Base-by-base conservation (phyloP, 30 jellyfish, hydroid and myxozoan species). In the Pseudorhiza aurosa region DNA sequence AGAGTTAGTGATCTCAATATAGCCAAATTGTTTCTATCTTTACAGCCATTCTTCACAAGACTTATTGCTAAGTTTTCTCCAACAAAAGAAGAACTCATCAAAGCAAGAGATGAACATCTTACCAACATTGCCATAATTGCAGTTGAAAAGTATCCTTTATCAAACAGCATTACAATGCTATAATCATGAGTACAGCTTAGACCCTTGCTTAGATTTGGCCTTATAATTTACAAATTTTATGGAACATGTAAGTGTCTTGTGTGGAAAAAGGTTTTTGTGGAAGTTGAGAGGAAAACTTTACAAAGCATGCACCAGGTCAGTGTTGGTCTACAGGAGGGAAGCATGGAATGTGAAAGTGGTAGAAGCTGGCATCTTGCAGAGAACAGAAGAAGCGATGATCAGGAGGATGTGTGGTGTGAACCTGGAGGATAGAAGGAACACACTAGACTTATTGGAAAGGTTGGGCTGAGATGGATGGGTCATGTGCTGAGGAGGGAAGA, bases 101-200 rank as follows among this genome's bases (percentile, higher is more conserved):
- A 79, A 37, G 26, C 9, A 22, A 37, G 75, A 25, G 82, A 79
- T 39, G 72, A 65, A 18, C 63, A 79, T 24, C 78, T 65, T 14
- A 22, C 40, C 37, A 18, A 35, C 0, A 55, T 55, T 47, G 37
- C 70, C 11, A 35, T 30, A 17, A 31, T 35, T n/a, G 69, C 91
- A 43, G 82, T 58, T 29, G 83, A 51, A 18, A 58, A 79, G 91
- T 79, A 79, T 79, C 91, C 91, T 79, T 79, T 58, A 8, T 19
- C 50, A 22, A 28, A 1, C 27, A 4, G 5, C 60, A 46, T 14
- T 14, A 3, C 2, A 14, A 12, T 14, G 2, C 19, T 3, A n/a
- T n/a, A n/a, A n/a, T n/a, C n/a, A n/a, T n/a, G n/a, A n/a, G n/a
- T n/a, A n/a, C n/a, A n/a, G 69, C 31, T 24, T 24, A 24, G 25